Evolutionary conservation across 2,888 invertebrate species (phyloP).

Genomic region (Lamproptera curius): DNA sequence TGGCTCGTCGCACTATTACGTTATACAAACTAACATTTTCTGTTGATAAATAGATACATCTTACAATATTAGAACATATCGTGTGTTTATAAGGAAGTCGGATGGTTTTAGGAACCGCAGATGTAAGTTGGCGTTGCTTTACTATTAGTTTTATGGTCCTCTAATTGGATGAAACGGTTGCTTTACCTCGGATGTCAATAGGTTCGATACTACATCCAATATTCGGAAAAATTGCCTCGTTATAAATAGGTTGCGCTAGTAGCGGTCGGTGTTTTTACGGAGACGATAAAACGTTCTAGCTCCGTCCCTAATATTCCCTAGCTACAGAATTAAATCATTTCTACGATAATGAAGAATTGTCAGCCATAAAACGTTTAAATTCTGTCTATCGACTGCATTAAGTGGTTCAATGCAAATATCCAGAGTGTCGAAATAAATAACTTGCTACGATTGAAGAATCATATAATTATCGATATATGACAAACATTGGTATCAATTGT

Average conservation of each 20-base stretch:
- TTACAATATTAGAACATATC: conserved; percentile 29
- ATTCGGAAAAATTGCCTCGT: conserved; percentile 15
- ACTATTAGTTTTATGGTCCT: conserved; percentile 51
- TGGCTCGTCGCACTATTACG: conserved; percentile 49
- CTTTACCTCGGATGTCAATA: conserved; percentile 53
- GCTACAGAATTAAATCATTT: no score
- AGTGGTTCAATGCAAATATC: no score
- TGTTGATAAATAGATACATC: conserved; percentile 4
- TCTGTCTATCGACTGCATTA: no score
- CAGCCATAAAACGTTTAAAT: no score
- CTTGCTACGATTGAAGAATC: no score
- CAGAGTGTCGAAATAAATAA: no score
- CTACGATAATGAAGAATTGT: no score
- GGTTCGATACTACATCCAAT: conserved; percentile 28
- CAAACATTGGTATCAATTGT: no score
- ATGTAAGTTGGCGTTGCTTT: conserved; percentile 36
- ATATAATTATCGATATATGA: no score
- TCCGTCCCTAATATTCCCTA: no score
- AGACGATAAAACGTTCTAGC: not conserved
- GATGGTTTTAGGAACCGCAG: conserved; percentile 5
- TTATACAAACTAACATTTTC: conserved; percentile 25
- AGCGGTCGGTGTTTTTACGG: not conserved
- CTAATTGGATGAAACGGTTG: conserved; percentile 62
- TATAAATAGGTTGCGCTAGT: conserved; percentile 3
- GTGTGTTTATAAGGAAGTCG: not conserved